Conservation (phyloP, 92 coral and sea anemone species). For the Zoanthus solanderi region DNA sequence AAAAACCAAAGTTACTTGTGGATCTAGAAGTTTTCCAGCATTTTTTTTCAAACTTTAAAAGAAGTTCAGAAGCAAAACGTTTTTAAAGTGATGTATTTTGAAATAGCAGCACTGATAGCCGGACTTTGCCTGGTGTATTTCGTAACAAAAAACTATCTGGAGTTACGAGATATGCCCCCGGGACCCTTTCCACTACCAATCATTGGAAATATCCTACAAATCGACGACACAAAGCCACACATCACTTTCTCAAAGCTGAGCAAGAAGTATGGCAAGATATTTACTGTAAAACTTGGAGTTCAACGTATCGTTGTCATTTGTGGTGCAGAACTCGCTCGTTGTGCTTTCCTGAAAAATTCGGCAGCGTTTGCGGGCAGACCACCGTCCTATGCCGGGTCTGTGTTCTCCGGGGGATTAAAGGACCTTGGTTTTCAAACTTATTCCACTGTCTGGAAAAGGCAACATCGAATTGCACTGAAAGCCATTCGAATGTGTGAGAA, state of each 20-base stretch:
- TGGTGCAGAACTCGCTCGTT: constrained; percentile 76
- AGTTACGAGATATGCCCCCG: constrained; percentile 80
- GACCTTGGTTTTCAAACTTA: constrained; percentile 75
- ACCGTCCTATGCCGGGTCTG: constrained; percentile 68
- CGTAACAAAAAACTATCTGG: constrained; percentile 39
- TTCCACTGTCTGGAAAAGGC: constrained; percentile 64
- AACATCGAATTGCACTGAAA: constrained; percentile 65
- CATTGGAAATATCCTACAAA: constrained; percentile 81
- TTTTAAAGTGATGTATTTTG: constrained; percentile 28
- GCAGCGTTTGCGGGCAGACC: constrained; percentile 86
- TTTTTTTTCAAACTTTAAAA: neutral
- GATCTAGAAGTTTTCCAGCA: neutral
- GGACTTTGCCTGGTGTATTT: constrained; percentile 31
- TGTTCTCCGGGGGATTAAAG: constrained; percentile 67
- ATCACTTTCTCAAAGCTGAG: constrained; percentile 65
- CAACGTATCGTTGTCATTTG: constrained; percentile 74
- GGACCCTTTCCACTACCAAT: constrained; percentile 90
- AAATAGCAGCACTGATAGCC: constrained; percentile 26
- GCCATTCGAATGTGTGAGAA: constrained; percentile 61
- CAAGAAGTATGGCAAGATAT: constrained; percentile 77
- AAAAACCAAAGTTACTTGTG: neutral
- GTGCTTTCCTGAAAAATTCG: constrained; percentile 75
- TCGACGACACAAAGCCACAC: constrained; percentile 72
- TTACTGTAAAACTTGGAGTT: constrained; percentile 77
- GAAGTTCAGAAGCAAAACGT: neutral